Percentiles rank a stretch among this genome's conserved stretches.
Evolutionary conservation across 2,888 invertebrate genomes (phyloP).

Genomic region (Drosophila subsilvestris): DNA sequence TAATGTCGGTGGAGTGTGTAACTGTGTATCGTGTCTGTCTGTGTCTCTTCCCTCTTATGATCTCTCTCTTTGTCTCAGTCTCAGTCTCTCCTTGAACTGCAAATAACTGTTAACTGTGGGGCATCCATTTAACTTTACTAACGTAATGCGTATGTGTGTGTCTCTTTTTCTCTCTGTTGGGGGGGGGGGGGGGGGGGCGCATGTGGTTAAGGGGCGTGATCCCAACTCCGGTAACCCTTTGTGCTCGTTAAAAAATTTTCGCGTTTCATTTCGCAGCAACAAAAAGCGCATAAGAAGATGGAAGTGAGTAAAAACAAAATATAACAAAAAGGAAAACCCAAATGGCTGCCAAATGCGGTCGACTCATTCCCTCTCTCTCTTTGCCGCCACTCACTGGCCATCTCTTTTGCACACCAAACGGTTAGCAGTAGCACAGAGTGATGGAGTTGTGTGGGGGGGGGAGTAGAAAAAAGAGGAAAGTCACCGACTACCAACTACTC

Average conservation of each 20-base stretch:
- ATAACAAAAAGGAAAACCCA: slow-evolving; percentile 16
- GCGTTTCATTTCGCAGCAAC: slow-evolving; percentile 72
- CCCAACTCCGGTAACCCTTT: slow-evolving; percentile 58
- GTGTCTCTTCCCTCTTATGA: neutral
- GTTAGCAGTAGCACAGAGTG: neutral
- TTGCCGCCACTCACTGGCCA: neutral
- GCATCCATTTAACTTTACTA: slow-evolving; percentile 70
- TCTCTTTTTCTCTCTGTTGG: neutral
- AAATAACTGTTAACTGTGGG: slow-evolving; percentile 65
- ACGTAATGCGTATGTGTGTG: slow-evolving; percentile 27
- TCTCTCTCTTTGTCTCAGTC: slow-evolving; percentile 10
- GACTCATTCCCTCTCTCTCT: slow-evolving; percentile 25
- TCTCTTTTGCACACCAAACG: slow-evolving; percentile 1
- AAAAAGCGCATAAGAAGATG: slow-evolving; percentile 50
- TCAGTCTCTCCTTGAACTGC: slow-evolving; percentile 48
- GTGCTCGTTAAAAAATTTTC: slow-evolving; percentile 77
- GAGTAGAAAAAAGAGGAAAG: slow-evolving; percentile 8
- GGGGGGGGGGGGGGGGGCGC: slow-evolving; percentile 42
- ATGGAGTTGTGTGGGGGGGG: slow-evolving; percentile 5
- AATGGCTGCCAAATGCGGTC: slow-evolving; percentile 70
- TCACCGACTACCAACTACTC: slow-evolving; percentile 27
- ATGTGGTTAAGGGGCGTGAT: slow-evolving; percentile 27
- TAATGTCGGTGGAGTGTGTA: slow-evolving; percentile 46
- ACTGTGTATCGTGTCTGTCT: slow-evolving; percentile 16
- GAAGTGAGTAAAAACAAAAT: slow-evolving; percentile 24